Base-by-base conservation (phyloP, 1,140 invertebrate genomes). In the Calephelis nemesis region DNA sequence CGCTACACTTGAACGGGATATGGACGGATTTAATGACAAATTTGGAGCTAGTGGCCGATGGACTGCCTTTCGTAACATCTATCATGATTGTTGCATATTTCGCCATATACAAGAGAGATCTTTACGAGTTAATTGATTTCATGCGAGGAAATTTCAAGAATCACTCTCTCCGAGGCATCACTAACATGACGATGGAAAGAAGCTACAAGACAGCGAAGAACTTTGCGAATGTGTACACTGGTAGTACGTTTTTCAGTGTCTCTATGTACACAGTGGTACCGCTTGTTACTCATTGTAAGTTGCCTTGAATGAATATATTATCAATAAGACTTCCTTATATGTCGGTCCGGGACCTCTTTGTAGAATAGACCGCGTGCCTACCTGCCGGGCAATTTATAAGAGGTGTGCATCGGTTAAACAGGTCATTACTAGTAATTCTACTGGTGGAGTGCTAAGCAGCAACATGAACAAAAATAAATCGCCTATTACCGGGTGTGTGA, bases 171-270 rank as follows among this genome's bases (percentile, higher is more conserved):
- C 72, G 77, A 19, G 87, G 88, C 0, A 65, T 91, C 8, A 87
- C 87, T 0, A 88, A 90, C 69, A 91, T 88, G 85, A 90, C 83
- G 1, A 91, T 91, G 88, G 7, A 63, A 60, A 54, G 70, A 4
- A 85, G 87, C 60, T 91, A 85, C n/a, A 64, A 65, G 7, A 72
- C 71, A 0, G 87, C 88, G 8, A 82, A 75, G 50, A 82, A 67
- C 12, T 90, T 91, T 62, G 77, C 76, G 0, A 84, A 81, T 42
- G 76, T 83, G 9, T 91, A 91, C 63, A 91, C 88, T 0, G 78
- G 77, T 40, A 85, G 85, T 60, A 82, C 85, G 0, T 39, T 87
- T 40, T 88, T 87, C 39, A 87, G 87, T 70, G 80, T 88, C 8
- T 76, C 81, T 7, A 78, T 85, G 75, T 91, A 91, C 65, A 75